Base-by-base conservation (phyloP, 1,140 invertebrate genomes). In the Panulirus ornatus region DNA sequence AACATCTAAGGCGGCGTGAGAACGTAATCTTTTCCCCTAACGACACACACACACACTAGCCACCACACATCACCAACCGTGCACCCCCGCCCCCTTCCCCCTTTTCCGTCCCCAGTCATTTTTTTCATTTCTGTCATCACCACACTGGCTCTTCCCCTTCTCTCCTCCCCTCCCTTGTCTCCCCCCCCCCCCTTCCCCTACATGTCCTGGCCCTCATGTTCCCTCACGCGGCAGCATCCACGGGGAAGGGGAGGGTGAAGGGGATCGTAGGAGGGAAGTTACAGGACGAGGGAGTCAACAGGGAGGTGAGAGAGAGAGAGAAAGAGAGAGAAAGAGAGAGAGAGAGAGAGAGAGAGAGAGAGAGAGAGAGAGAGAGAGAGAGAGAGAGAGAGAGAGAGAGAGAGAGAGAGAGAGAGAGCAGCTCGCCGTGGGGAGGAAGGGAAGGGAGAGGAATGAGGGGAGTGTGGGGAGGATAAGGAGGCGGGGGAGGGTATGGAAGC, bases 351-450 rank as follows among this genome's bases (percentile, higher is more conserved):
- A 1, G 8, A 44, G 44, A 11, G 0, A 78, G n/a, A 9, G 1
- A n/a, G 9, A 44, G n/a, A 11, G 40, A 51, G 22, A 27, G 44
- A 11, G 3, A 78, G 11, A 51, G 75, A 27, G 38, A 11, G 6
- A 44, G 44, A n/a, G 75, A 30, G 8, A 19, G 75, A 1, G n/a
- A 42, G 44, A 51, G 40, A n/a, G 40, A 51, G n/a, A 44, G 44
- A 51, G 70, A 78, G 75, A 78, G 40, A n/a, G 40, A 78, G 75
- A 73, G 6, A 34, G 70, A 73, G 30, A 73, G 5, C n/a, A n/a
- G n/a, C n/a, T n/a, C n/a, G n/a, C n/a, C n/a, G n/a, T n/a, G n/a
- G n/a, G 34, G 70, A 73, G 6, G 34, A 22, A 73, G 30, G 22
- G 70, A 73, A 22, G 22, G n/a, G n/a, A n/a, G n/a, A n/a, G n/a